Evolutionary conservation across 2,113 vertebrate genomes (phyloP).

Genomic region (Myiagra hebetior): DNA sequence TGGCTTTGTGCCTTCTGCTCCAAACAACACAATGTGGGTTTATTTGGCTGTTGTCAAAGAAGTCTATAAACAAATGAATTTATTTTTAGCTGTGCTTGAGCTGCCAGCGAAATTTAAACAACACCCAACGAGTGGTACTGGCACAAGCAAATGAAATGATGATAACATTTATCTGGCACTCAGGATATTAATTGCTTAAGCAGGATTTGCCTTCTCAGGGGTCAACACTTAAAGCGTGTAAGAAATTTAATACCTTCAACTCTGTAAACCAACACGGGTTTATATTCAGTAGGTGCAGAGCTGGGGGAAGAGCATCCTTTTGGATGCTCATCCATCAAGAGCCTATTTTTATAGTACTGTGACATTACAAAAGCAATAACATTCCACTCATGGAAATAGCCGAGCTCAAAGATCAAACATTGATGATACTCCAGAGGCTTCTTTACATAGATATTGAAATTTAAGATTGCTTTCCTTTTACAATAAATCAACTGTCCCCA

Average conservation of each 20-base stretch:
- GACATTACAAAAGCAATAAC: not conserved
- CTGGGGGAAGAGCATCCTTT: not conserved
- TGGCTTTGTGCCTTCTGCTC: not conserved
- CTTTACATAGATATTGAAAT: conserved; percentile 9
- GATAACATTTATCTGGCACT: not conserved
- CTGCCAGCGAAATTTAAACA: not conserved
- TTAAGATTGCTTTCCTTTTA: not conserved
- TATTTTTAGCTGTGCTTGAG: conserved; percentile 17
- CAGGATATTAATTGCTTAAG: not conserved
- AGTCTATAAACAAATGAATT: not conserved
- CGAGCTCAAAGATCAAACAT: not conserved
- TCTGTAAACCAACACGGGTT: not conserved
- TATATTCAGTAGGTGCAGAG: not conserved
- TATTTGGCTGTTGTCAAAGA: not conserved
- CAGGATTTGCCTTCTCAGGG: not conserved
- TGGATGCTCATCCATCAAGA: not conserved
- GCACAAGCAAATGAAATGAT: not conserved
- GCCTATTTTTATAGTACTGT: not conserved
- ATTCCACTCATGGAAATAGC: not conserved
- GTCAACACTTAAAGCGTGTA: not conserved
- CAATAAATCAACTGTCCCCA: not conserved
- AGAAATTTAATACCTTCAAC: not conserved
- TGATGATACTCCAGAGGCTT: not conserved
- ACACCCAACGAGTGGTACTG: not conserved
- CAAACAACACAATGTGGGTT: not conserved